These are phyloP conservation scores for Aromia moschata DNA, from an alignment of 2,888 invertebrate species.

Conservation along the genomic window DNA sequence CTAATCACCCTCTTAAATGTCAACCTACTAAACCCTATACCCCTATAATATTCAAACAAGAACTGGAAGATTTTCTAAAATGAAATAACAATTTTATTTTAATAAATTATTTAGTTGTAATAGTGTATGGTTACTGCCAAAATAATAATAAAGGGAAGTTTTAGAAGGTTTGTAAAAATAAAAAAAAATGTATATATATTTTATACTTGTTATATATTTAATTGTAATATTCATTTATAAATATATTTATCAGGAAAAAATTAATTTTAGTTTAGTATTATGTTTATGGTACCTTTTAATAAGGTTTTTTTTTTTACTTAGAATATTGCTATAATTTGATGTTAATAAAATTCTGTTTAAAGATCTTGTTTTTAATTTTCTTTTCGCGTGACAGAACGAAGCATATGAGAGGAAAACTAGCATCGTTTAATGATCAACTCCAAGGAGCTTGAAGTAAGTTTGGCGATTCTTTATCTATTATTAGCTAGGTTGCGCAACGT, in stretches of 20 bases:
- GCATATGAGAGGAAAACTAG: too few relatives aligned
- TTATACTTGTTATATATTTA: slow-evolving; percentile 32
- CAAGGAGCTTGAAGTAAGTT: too few relatives aligned
- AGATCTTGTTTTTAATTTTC: slow-evolving; percentile 12
- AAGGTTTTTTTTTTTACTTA: slow-evolving; percentile 18
- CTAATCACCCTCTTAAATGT: too few relatives aligned
- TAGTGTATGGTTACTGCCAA: slow-evolving; percentile 28
- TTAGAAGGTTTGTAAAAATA: too few relatives aligned
- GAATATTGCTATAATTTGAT: slow-evolving; percentile 15
- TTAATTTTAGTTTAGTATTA: slow-evolving; percentile 25
- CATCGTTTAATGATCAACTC: too few relatives aligned
- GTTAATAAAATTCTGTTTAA: slow-evolving; percentile 18
- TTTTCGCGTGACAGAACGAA: neutral
- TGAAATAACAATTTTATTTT: slow-evolving; percentile 4
- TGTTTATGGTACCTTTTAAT: slow-evolving; percentile 13
- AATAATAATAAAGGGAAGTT: too few relatives aligned
- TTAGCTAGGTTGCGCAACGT: too few relatives aligned
- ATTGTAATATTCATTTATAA: slow-evolving; percentile 27
- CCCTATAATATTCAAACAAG: too few relatives aligned
- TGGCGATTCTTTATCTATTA: too few relatives aligned
- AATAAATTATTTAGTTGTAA: slow-evolving; percentile 5
- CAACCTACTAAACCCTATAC: too few relatives aligned
- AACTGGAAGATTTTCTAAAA: too few relatives aligned
- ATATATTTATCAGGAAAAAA: slow-evolving; percentile 32
- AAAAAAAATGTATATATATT: slow-evolving; percentile 32